Evolutionary conservation across 2,888 invertebrate genomes (phyloP), one percentile per base, ranked within the genome.

Genomic region (Didymodactylos carnosus): DNA sequence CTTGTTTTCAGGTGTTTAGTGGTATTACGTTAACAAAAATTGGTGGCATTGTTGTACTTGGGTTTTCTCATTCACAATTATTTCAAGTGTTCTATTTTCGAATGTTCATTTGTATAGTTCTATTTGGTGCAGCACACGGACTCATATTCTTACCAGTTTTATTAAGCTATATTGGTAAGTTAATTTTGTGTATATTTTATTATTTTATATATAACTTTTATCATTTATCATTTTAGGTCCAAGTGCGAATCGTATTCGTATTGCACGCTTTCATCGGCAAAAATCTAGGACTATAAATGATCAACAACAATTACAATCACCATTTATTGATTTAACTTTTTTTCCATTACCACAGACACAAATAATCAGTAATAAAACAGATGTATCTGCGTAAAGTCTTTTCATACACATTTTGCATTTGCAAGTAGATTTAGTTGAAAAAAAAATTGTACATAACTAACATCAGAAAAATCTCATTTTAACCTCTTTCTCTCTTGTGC

Each of bases 11-110:
- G 86, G 91, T 98, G 78, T 90, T 98, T 77, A 93, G 93, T 70
- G 97, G 98, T 75, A 97, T 98, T 80, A 97, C 97, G 16, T 86
- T 97, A 76, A 98, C 97, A 75, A 98, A 98, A 85, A 92, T 97
- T 83, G 94, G 92, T 62, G 97, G 97, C 70, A 95, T 98, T 82
- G 87, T 95, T 77, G 94, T 98, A 73, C 87, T 98, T 77, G 94
- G 91, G 27, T 95, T 95, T 82, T 94, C 97, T 35, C 94, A 94
- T 84, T 94, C 94, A 75, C 94, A 95, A 86, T 92, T 98, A 78
- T 98, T 98, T 86, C 88, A 91, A 84, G 83, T 87, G 29, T 94
- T 92, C 86, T 94, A 94, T 86, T 94, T 94, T 87, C 88, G 93
- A 78, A 94, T 95, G 92, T 98, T 97, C 85, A 86, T 98, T 81